Percentiles rank a stretch among this genome's conserved stretches.
Conservation (phyloP, 2,113 vertebrate genomes). For the Puffinus mauretanicus region DNA sequence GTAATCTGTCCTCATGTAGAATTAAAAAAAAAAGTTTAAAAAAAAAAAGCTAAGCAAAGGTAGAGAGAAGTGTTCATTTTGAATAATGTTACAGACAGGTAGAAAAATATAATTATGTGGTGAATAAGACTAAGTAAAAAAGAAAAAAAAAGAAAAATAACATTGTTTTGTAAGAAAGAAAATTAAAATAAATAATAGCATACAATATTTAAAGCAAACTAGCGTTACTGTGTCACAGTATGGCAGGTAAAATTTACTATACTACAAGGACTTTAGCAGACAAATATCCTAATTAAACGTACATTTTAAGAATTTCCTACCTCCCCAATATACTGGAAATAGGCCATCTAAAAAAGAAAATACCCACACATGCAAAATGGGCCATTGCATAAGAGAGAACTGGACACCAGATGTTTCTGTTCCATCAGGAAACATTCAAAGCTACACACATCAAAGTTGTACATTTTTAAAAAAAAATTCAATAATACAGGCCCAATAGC, state of each 20-base stretch:
- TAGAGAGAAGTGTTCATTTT: neutral
- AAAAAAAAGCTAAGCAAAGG: neutral
- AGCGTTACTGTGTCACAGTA: neutral
- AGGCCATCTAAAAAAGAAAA: neutral
- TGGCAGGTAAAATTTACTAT: neutral
- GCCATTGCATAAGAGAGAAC: neutral
- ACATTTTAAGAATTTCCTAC: neutral
- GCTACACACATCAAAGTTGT: neutral
- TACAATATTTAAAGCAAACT: neutral
- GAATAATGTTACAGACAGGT: neutral
- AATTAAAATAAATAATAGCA: neutral
- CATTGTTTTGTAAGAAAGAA: neutral
- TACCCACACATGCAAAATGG: neutral
- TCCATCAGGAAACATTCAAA: neutral
- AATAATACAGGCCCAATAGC: neutral
- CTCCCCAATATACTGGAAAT: neutral
- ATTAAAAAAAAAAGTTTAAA: fast-evolving
- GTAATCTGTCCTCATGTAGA: neutral
- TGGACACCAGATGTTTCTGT: neutral
- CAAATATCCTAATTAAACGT: neutral
- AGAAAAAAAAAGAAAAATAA: neutral
- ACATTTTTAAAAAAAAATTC: fast-evolving
- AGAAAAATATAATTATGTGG: neutral
- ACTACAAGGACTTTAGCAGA: neutral
- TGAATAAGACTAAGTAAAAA: neutral